Percentiles rank a stretch among this genome's conserved stretches.
These are phyloP conservation scores for Eulacestoma nigropectus DNA, from an alignment of 2,113 vertebrate species.

Conservation along the genomic window DNA sequence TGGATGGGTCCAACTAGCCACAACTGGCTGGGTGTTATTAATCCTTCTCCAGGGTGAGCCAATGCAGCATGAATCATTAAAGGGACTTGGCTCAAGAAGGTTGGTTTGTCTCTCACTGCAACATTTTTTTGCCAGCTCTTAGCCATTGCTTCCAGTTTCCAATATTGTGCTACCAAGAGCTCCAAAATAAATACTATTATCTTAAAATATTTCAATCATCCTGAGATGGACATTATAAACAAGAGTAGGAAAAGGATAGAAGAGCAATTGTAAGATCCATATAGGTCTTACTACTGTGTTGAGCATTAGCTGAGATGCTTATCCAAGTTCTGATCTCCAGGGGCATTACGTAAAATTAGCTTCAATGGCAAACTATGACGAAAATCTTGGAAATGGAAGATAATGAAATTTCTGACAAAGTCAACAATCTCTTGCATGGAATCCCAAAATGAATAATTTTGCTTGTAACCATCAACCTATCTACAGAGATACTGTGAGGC, in stretches of 20 bases:
- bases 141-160: background rate
- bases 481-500: background rate
- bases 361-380: background rate
- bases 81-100: background rate
- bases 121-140: background rate
- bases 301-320: background rate
- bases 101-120: background rate
- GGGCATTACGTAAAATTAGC: background rate
- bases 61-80: background rate
- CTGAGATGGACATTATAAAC: background rate
- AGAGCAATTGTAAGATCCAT: background rate
- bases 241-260: background rate
- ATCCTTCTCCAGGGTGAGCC: background rate
- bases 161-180: background rate
- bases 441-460: background rate
- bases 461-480: background rate
- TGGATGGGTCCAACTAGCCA: background rate
- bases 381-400: background rate
- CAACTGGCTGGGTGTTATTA: background rate
- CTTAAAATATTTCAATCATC: background rate
- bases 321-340: background rate
- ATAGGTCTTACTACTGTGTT: background rate
- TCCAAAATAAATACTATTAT: background rate
- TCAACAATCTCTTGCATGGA: background rate
- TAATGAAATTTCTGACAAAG: background rate